Conservation (phyloP, 1,140 invertebrate species). For the Ylistrum balloti region DNA sequence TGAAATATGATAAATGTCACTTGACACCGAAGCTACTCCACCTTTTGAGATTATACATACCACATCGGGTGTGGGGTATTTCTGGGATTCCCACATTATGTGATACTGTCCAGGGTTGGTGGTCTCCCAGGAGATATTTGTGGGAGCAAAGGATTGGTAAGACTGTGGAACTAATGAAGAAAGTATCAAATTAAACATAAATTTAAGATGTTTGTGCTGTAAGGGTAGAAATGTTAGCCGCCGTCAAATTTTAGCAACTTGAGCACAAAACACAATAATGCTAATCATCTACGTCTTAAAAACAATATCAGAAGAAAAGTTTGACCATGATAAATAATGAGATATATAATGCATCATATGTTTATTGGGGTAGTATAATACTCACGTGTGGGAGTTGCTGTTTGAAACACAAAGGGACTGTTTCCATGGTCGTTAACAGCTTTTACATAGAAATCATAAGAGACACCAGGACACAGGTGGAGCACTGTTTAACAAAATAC, state of each 20-base stretch:
- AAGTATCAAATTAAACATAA: neutral
- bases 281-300: too few relatives aligned
- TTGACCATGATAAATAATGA: too few relatives aligned
- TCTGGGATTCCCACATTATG: neutral
- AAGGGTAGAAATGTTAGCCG: too few relatives aligned
- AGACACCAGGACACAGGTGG: conserved; percentile 53
- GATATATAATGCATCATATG: too few relatives aligned
- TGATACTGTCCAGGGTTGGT: neutral
- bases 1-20: too few relatives aligned
- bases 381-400: neutral
- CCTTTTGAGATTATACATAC: neutral
- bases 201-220: too few relatives aligned
- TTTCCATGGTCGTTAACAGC: neutral
- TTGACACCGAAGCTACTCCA: too few relatives aligned
- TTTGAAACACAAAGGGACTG: neutral
- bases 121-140: neutral
- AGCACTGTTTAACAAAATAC: conserved; percentile 47
- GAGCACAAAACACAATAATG: too few relatives aligned
- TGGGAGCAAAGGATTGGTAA: neutral
- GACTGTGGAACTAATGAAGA: neutral
- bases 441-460: conserved; percentile 41
- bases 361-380: too few relatives aligned
- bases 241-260: too few relatives aligned
- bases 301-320: too few relatives aligned
- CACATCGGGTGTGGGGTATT: neutral